Conservation (phyloP, 92 coral and sea anemone genomes). For the Nematostella vectensis region DNA sequence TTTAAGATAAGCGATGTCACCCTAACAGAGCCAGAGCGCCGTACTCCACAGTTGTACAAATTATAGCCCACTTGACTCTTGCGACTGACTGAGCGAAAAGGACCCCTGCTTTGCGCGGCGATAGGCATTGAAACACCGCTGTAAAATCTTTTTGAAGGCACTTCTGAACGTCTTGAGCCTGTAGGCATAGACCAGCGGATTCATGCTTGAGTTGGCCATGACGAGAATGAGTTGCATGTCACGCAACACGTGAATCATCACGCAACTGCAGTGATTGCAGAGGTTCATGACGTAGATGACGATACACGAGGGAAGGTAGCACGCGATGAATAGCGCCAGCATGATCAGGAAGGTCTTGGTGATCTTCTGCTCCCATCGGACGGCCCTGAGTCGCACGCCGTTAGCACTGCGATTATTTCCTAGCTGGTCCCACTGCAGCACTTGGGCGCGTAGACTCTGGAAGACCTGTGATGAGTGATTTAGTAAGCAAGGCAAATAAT, state of each 20-base stretch:
- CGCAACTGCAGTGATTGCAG: conserved; percentile 54
- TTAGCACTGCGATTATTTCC: conserved; percentile 6
- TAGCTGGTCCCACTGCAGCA: conserved; percentile 32
- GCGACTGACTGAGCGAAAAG: no score
- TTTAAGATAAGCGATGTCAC: no score
- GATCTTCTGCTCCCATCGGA: conserved; percentile 45
- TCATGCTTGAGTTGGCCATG: conserved; percentile 58
- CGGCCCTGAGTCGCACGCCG: conserved; percentile 1
- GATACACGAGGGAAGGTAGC: conserved; percentile 56
- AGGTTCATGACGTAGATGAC: conserved; percentile 57
- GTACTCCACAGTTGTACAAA: no score
- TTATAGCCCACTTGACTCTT: no score
- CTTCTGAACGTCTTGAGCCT: conserved; percentile 31
- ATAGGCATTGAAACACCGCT: conserved; percentile 12
- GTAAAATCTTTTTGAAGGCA: conserved; percentile 35
- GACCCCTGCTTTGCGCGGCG: no score
- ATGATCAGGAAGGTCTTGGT: conserved; percentile 59
- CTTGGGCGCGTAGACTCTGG: conserved; percentile 19
- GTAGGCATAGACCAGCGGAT: conserved; percentile 53
- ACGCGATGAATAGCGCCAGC: conserved; percentile 47
- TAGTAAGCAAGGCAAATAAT: no score
- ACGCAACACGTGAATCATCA: conserved; percentile 54
- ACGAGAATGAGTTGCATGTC: conserved; percentile 50
- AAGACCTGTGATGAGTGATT: no score
- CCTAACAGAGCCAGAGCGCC: no score